Evolutionary conservation across 2,113 vertebrate species (phyloP).

Genomic region (Dicrurus megarhynchus): DNA sequence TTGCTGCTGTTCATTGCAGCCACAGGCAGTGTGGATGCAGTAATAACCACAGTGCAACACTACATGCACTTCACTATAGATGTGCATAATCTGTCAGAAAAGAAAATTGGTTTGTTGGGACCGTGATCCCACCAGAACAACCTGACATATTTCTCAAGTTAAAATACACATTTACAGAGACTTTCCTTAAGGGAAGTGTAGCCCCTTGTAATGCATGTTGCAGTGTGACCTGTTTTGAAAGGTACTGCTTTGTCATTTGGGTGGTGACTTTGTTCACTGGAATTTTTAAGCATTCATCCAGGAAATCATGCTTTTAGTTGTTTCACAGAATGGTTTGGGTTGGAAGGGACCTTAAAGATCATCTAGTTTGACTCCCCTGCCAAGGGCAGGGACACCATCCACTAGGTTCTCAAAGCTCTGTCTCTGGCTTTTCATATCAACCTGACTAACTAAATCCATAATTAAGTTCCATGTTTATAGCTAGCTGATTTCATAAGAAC

Average conservation of each 20-base stretch:
- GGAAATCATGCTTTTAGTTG: not conserved
- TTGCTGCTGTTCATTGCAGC: not conserved
- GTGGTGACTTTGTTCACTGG: not conserved
- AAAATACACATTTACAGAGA: not conserved
- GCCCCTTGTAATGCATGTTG: not conserved
- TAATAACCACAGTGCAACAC: rapidly evolving
- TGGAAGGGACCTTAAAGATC: not conserved
- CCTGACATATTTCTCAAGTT: not conserved
- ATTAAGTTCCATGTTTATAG: not conserved
- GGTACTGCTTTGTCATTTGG: not conserved
- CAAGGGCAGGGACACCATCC: not conserved
- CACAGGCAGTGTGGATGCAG: not conserved
- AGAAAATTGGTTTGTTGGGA: not conserved
- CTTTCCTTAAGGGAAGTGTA: not conserved
- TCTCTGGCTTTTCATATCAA: not conserved
- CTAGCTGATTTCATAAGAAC: not conserved
- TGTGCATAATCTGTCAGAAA: not conserved
- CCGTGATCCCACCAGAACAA: not conserved
- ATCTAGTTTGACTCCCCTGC: not conserved
- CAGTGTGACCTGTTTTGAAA: not conserved
- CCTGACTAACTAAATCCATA: not conserved
- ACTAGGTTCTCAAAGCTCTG: not conserved
- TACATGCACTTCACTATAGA: not conserved
- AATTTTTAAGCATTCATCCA: not conserved
- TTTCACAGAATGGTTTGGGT: not conserved